Evolutionary conservation across 2,113 vertebrate species (phyloP).

Genomic region (Scomber japonicus): DNA sequence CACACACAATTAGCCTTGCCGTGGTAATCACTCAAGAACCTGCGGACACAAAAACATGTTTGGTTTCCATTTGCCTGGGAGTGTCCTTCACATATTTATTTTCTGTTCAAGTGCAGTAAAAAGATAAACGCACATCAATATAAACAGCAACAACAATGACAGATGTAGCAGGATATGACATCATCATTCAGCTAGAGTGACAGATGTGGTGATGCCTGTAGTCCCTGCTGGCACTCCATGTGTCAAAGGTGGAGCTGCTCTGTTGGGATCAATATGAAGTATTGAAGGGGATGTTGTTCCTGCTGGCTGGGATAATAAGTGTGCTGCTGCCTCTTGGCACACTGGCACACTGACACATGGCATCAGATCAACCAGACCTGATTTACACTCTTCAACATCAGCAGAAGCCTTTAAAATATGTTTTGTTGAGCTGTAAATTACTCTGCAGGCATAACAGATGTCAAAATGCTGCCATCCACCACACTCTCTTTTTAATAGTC

Average conservation of each 20-base stretch:
- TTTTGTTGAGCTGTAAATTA: constrained; percentile 33
- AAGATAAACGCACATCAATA: background rate
- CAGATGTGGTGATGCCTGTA: constrained; percentile 52
- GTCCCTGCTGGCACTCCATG: constrained; percentile 31
- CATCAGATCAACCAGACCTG: constrained; percentile 27
- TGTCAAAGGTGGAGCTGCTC: constrained; percentile 52
- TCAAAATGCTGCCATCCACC: background rate
- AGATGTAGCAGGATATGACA: constrained; percentile 36
- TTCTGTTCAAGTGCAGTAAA: constrained; percentile 5
- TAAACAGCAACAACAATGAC: constrained; percentile 21
- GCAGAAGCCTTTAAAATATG: background rate
- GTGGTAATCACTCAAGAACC: constrained; percentile 55
- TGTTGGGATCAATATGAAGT: constrained; percentile 58
- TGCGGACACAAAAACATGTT: constrained; percentile 57
- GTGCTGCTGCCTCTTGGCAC: constrained; percentile 34
- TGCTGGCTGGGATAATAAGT: constrained; percentile 23
- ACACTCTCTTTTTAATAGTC: constrained; percentile 15
- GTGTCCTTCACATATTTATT: constrained; percentile 44
- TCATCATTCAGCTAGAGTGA: constrained; percentile 11
- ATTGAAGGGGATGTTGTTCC: constrained; percentile 32
- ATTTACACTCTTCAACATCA: constrained; percentile 32
- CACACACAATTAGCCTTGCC: constrained; percentile 50
- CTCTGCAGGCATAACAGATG: background rate
- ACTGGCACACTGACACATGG: constrained; percentile 39
- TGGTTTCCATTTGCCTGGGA: constrained; percentile 46